Base-by-base conservation (phyloP, 2,797 vertebrate species). In the Smutsia temminckii region DNA sequence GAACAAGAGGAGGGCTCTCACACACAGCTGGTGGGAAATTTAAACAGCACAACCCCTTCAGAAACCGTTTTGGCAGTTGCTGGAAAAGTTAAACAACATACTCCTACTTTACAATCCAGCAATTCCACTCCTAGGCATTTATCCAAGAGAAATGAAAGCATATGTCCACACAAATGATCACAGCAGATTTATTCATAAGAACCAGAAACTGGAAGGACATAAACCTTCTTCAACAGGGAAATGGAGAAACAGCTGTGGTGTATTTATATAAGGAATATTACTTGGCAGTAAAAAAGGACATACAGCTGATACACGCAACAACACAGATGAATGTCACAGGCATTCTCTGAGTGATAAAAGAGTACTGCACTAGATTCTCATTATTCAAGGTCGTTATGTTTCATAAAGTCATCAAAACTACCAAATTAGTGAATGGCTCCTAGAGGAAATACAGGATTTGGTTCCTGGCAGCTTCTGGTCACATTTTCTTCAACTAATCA, bases 361-460 rank as follows among this genome's bases (percentile, higher is more conserved):
- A 23, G 2, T 5, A 5, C n/a, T 17, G 3, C 2, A 20, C 34
- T 0, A 34, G 18, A 37, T 5, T 37, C 74, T 61, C 18, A 0
- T 18, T 4, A 25, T n/a, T 17, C 27, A 3, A 7, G 2, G 8
- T 5, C 12, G 25, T 27, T 1, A 21, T 0, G 2, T 29, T 32
- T 74, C 46, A 5, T 3, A 8, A 64, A 90, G 63, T 77, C 34
- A 8, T 53, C 5, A 3, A 34, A 12, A 49, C 51, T 8, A 18
- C 59, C 1, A 4, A 61, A 37, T 0, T 8, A 18, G 17, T 3
- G 0, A 29, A 14, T 2, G 14, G 34, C 34, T 61, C n/a, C 27
- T 18, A 21, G 3, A 51, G 42, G 21, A 90, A 42, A 69, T 2
- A 6, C 2, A 9, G 29, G 42, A 27, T 68, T 23, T 16, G 79